Base-by-base conservation (phyloP, 2,888 invertebrate species). In the Hydroisotoma schaefferi region DNA sequence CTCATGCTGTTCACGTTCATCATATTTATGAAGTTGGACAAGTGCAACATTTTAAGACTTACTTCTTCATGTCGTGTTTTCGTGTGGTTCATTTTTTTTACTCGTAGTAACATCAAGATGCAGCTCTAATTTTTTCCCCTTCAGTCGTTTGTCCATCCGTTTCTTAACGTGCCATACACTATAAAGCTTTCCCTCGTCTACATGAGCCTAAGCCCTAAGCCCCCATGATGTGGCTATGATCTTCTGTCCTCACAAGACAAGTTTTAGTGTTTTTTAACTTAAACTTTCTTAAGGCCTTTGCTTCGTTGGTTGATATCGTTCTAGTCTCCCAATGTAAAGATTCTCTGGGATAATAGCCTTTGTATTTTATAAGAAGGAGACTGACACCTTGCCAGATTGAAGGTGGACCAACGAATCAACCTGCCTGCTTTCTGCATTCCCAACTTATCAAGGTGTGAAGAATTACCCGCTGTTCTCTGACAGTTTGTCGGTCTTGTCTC, bases 401-500 rank as follows among this genome's bases (percentile, higher is more conserved):
- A 43, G 43, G 43, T 43, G 43, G n/a, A n/a, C n/a, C n/a, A n/a
- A n/a, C n/a, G n/a, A n/a, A n/a, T n/a, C n/a, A n/a, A n/a, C n/a
- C n/a, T n/a, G n/a, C n/a, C n/a, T n/a, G n/a, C n/a, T n/a, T n/a
- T n/a, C 54, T 26, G 54, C 44, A 44, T 49, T 40, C 55, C n/a
- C 48, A 38, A 40, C 48, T 40, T 55, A 64, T 55, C 47, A 64
- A 64, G 61, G 65, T 65, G 65, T 65, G 65, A 65, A 65, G 61
- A 65, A 62, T 65, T 61, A 58, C 65, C 65, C 59, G 61, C 61
- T 61, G 65, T 49, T 57, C 57, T 54, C 33, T 51, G 61, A 55
- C 56, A 53, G 49, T 56, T 20, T 54, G 57, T 59, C 59, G 53
- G 55, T 62, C 55, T 40, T 53, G 25, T 58, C 57, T 51, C 51